Evolutionary conservation across 2,888 invertebrate species (phyloP), one percentile per base, ranked within the genome.

Genomic region (Rhagonycha fulva): DNA sequence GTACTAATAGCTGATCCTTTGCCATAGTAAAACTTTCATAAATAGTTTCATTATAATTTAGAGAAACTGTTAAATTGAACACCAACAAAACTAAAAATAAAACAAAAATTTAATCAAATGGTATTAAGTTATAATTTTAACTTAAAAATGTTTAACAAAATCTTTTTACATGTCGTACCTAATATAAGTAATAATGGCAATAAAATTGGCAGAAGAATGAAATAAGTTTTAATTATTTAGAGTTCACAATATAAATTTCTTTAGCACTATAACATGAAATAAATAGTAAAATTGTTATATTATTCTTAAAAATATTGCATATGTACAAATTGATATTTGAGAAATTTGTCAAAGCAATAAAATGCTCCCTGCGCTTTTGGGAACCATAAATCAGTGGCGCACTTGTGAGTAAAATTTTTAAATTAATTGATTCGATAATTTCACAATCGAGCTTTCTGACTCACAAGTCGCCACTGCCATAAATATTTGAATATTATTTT

Each of bases 281-380:
- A 82, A 80, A 70, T 81, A 82, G 76, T 76, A 78, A 81, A 83
- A 82, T 82, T 73, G 75, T 72, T 78, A 75, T 69, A 78, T 75
- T 79, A 80, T 81, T 80, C 83, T 83, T 83, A 83, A 83, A 84
- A 83, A 84, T 84, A 84, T 82, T 81, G 79, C 78, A 78, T 83
- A 83, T 83, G 77, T 82, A 84, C 83, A 83, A 80, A 83, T 82
- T 83, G 81, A 83, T 83, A 80, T 79, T 72, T 72, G 67, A 75
- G 23, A 66, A 66, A 75, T 72, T 73, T 75, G 62, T 71, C 72
- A 78, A 78, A 78, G 78, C 78, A 75, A 74, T 75, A 72, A 72
- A 75, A 70, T 12, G 70, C 72, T 77, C 77, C 72, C 77, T 75
- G 66, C 62, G n/a, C 3, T n/a, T 12, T 14, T 60, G 77, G 75